A percentile compares a stretch with the other conserved stretches of the same genome.
phyloP scores from a whole-genome alignment of 2,888 invertebrate species.

The Thecocarcelia acutangulata region DNA sequence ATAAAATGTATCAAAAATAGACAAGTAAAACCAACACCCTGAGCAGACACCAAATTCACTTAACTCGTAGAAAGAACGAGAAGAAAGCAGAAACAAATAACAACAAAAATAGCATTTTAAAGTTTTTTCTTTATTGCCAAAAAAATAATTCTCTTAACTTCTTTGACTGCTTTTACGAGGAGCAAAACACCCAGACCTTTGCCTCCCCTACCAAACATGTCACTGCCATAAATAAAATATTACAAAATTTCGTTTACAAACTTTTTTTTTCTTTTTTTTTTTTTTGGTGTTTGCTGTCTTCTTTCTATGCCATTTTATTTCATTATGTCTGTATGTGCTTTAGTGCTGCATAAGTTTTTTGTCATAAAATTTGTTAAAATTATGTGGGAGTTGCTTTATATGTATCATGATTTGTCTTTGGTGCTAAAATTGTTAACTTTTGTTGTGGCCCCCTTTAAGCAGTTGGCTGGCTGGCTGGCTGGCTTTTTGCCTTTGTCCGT shows the following conservation, averaged over 20 bases:
- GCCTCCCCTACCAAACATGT: conserved; percentile 7
- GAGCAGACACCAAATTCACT: conserved; percentile 59
- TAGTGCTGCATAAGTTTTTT: conserved; percentile 59
- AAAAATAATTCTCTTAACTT: conserved; percentile 48
- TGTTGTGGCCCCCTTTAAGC: conserved; percentile 14
- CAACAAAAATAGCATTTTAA: conserved; percentile 36
- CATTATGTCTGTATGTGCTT: conserved; percentile 40
- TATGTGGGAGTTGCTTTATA: conserved; percentile 64
- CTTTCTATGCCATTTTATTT: conserved; percentile 1
- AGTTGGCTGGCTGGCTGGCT: conserved; percentile 12
- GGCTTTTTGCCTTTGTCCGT: conserved; percentile 4
- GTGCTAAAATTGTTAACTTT: conserved; percentile 63
- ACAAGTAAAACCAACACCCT: conserved; percentile 61
- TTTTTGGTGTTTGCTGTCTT: neutral
- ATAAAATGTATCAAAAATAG: conserved; percentile 45
- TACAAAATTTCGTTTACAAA: conserved; percentile 42
- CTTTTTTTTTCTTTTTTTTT: conserved; percentile 20
- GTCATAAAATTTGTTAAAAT: conserved; percentile 69
- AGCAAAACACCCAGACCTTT: conserved; percentile 47
- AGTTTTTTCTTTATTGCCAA: conserved; percentile 45
- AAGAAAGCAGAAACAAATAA: neutral
- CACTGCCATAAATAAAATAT: conserved; percentile 31
- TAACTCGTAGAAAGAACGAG: conserved; percentile 12
- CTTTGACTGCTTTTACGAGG: conserved; percentile 35
- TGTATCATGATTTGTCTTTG: conserved; percentile 58